Percentiles rank a stretch among this genome's conserved stretches.
These are phyloP conservation scores for Mionectes olivaceus DNA, from an alignment of 2,797 vertebrate genomes.

Conservation along the genomic window DNA sequence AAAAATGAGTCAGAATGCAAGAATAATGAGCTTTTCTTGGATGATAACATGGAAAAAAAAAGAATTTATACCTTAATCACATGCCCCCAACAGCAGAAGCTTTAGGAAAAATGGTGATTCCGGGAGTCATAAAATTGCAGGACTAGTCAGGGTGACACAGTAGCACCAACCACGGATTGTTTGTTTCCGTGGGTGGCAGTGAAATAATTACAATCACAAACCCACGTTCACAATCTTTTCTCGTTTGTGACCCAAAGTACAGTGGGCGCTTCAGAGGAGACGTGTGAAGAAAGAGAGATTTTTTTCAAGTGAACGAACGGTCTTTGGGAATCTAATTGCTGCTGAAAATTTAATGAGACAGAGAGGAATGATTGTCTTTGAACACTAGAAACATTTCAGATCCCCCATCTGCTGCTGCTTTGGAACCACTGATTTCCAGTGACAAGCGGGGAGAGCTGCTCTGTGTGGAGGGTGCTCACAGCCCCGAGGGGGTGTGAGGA, in stretches of 20 bases:
- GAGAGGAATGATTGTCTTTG: background rate
- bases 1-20: background rate
- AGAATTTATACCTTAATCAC: background rate
- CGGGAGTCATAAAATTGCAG: background rate
- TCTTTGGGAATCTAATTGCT: background rate
- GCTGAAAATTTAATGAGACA: conserved; percentile 24
- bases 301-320: background rate
- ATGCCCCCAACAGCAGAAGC: background rate
- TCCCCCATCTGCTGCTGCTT: background rate
- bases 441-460: background rate
- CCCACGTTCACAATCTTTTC: background rate
- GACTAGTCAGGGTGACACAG: fast-evolving
- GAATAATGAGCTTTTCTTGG: conserved; percentile 44
- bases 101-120: background rate
- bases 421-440: fast-evolving
- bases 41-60: background rate
- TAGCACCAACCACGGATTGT: fast-evolving
- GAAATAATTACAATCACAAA: background rate
- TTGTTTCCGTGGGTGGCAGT: background rate
- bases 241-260: background rate
- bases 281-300: background rate
- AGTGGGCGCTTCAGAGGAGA: background rate
- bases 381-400: background rate
- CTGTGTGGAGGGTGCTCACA: background rate
- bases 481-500: background rate